A percentile compares a stretch with the other conserved stretches of the same genome.
Evolutionary conservation across 1,140 invertebrate genomes (phyloP).

Genomic region (Cephus cinctus): DNA sequence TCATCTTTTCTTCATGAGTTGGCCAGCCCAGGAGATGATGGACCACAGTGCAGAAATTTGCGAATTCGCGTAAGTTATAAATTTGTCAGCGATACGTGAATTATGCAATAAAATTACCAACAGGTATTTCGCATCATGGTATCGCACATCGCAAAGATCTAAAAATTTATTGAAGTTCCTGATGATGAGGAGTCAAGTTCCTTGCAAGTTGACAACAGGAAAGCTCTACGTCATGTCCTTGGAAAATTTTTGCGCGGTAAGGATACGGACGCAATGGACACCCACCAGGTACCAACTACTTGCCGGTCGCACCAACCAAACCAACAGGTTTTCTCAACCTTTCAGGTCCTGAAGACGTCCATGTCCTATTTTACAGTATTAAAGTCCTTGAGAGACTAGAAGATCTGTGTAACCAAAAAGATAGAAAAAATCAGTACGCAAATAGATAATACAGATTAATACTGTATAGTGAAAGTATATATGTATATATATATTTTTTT

Average conservation of each 20-base stretch:
- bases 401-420: no score
- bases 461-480: no score
- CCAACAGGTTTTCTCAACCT: conserved; percentile 1
- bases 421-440: no score
- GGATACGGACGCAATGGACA: background rate
- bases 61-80: no score
- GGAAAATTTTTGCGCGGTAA: conserved; percentile 9
- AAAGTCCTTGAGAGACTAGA: no score
- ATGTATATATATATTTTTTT: no score
- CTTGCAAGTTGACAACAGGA: conserved; percentile 3
- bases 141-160: background rate
- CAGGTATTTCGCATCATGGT: conserved; percentile 3
- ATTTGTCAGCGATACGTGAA: no score
- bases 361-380: conserved; percentile 13
- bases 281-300: no score
- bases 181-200: background rate
- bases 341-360: conserved; percentile 12
- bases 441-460: no score
- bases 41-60: no score
- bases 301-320: background rate
- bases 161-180: background rate
- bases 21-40: no score
- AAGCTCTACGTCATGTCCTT: conserved; percentile 10
- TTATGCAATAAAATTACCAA: background rate
- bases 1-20: no score